Base-by-base conservation (phyloP, 1,140 invertebrate genomes). In the Cydia pomonella region DNA sequence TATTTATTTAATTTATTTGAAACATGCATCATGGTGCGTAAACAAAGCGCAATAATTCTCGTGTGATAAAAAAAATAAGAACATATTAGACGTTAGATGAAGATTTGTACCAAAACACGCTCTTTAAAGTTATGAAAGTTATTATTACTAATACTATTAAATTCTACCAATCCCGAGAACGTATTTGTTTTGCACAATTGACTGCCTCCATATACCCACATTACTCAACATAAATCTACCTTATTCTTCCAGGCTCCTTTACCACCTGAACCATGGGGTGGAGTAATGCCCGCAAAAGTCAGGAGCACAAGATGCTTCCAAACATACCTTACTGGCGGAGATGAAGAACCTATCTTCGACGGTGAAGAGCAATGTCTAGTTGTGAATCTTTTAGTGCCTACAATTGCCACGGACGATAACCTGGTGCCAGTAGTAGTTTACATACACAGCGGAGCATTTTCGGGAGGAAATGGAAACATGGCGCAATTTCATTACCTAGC, bases 401-500 rank as follows among this genome's bases (percentile, higher is more conserved):
- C 74, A 77, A 3, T 87, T 50, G 90, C 90, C 21, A 83, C 73
- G 10, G 83, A 89, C 76, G 73, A 79, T 0, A 90, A 91, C 77
- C 77, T 87, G 75, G 80, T 91, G 53, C 91, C 91, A 63, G 91
- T 93, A 5, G 29, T 92, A 1, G 87, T 90, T 5, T 93, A 93
- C 38, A 82, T 91, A 10, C 91, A 93, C 50, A 92, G 91, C 73
- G 91, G 91, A 21, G 91, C 88, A 9, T 93, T 84, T 76, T 79
- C 89, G 3, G 88, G 88, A 13, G 91, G 91, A 7, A 88, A 80
- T 79, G 84, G 84, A 2, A 90, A 85, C 63, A 93, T 92, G 89
- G 89, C 83, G 0, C 86, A 82, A 76, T 86, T 80, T 18, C 64
- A 84, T 64, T 88, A 86, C 62, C 50, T 93, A 73, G 86, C 85